Evolutionary conservation across 2,888 invertebrate genomes (phyloP), one percentile per base, ranked within the genome.

Genomic region (Scaptomyza reducta): DNA sequence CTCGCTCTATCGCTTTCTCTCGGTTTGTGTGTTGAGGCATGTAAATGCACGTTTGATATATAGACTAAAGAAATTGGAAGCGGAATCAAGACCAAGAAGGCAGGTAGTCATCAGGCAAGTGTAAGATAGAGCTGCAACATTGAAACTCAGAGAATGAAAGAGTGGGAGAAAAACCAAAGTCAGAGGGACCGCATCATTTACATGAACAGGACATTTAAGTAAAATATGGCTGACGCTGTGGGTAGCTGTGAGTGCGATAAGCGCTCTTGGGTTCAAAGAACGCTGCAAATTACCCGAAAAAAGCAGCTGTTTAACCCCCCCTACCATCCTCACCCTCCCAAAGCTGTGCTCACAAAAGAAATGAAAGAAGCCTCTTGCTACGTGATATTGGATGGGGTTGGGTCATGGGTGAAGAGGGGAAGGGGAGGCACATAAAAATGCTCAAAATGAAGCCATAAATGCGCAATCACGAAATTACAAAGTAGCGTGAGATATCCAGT

Each of bases 381-480:
- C 33, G 7, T 42, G 42, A 40, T 54, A 4, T 0, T 14, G 22
- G n/a, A 2, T 11, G 22, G 13, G 13, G 44, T 13, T 44, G 7
- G 16, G 29, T 14, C 14, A 38, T 16, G n/a, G 11, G 4, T 3
- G 3, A 38, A 7, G 6, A 31, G 10, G 6, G 10, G 10, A 6
- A 10, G 31, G 42, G 27, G 35, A 51, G 47, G 33, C 59, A 75
- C 77, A 87, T 87, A 87, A 89, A 87, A 85, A 78, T 73, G 67
- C 78, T 80, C 56, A 72, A 85, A 86, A 89, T 89, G 74, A 86
- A 85, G 83, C 86, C 86, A 89, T 89, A 86, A 86, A 86, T 88
- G 86, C 88, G 83, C 86, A 86, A 89, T 87, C 88, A 86, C 89
- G 80, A 80, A 87, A 83, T 83, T 83, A 87, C 86, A 86, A 70